These are phyloP conservation scores for Sinocyclocheilus anophthalmus DNA, from an alignment of 2,113 vertebrate genomes.

Conservation along the genomic window DNA sequence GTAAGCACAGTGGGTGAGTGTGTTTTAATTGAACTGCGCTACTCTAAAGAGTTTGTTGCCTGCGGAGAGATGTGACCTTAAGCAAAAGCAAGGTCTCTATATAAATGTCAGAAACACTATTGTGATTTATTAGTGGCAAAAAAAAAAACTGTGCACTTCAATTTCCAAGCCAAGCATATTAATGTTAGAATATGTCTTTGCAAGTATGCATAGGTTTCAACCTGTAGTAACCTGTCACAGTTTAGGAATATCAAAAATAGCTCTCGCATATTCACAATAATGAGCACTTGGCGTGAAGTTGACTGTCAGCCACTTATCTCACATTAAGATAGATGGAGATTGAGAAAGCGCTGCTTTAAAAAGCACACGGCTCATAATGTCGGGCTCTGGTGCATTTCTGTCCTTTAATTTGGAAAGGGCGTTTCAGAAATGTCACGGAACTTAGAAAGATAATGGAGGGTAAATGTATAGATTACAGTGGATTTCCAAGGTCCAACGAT, in stretches of 20 bases:
- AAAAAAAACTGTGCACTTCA: neutral
- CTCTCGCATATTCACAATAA: constrained; percentile 31
- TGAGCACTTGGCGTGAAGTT: constrained; percentile 45
- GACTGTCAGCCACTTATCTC: constrained; percentile 45
- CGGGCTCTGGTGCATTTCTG: constrained; percentile 72
- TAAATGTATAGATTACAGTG: constrained; percentile 74
- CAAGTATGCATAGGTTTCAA: neutral
- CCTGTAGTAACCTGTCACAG: neutral
- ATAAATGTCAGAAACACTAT: neutral
- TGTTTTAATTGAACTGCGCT: neutral
- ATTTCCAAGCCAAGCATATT: too few species aligned
- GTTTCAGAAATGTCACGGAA: constrained; percentile 72
- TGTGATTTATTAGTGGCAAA: neutral
- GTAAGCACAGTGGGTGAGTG: neutral
- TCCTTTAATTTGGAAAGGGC: constrained; percentile 78
- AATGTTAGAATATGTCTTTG: neutral
- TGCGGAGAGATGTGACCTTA: constrained; percentile 1
- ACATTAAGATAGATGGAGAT: constrained; percentile 52
- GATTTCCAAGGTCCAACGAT: constrained; percentile 68
- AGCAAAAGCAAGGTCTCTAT: neutral
- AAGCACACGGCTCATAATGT: constrained; percentile 69
- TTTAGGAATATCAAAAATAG: neutral
- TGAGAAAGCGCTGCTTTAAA: constrained; percentile 45
- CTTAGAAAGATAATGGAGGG: constrained; percentile 69
- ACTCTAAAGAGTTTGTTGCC: neutral